Percentiles rank a stretch among this genome's conserved stretches.
Evolutionary conservation across 2,797 vertebrate genomes (phyloP).

Genomic region (Kryptolebias ocellatus): DNA sequence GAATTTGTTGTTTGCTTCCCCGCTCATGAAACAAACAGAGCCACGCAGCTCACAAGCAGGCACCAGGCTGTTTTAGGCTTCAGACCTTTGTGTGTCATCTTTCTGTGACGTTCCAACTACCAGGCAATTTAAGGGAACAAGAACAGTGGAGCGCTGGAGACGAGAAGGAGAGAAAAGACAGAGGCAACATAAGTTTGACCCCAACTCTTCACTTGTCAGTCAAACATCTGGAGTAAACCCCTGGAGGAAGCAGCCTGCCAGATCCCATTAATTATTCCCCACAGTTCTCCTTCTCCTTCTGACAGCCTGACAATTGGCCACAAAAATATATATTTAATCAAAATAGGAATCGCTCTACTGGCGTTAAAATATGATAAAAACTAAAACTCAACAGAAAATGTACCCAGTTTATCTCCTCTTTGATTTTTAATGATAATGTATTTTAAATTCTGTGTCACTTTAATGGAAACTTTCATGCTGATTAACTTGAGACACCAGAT

Average conservation of each 20-base stretch:
- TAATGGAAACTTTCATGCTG: neutral
- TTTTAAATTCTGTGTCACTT: too few relatives aligned
- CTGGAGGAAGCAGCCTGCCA: conserved; percentile 46
- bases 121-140: conserved; percentile 25
- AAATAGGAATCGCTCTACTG: conserved; percentile 7
- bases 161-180: conserved; percentile 14
- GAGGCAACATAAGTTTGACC: conserved; percentile 40
- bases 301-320: conserved; percentile 31
- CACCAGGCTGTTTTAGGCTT: conserved; percentile 27
- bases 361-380: conserved; percentile 16
- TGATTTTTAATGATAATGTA: too few relatives aligned
- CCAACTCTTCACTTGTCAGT: conserved; percentile 53
- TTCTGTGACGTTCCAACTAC: conserved; percentile 19
- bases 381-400: conserved; percentile 13
- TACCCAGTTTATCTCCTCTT: neutral
- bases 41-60: conserved; percentile 36
- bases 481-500: neutral
- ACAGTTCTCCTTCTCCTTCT: conserved; percentile 29
- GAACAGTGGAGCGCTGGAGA: conserved; percentile 2
- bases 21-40: conserved; percentile 39
- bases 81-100: conserved; percentile 26
- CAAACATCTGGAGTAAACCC: conserved; percentile 46
- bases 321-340: conserved; percentile 19
- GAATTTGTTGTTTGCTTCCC: conserved; percentile 44
- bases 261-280: conserved; percentile 61